A percentile compares a stretch with the other conserved stretches of the same genome.
phyloP scores from a whole-genome alignment of 2,113 vertebrate species.

The Pungitius pungitius region DNA sequence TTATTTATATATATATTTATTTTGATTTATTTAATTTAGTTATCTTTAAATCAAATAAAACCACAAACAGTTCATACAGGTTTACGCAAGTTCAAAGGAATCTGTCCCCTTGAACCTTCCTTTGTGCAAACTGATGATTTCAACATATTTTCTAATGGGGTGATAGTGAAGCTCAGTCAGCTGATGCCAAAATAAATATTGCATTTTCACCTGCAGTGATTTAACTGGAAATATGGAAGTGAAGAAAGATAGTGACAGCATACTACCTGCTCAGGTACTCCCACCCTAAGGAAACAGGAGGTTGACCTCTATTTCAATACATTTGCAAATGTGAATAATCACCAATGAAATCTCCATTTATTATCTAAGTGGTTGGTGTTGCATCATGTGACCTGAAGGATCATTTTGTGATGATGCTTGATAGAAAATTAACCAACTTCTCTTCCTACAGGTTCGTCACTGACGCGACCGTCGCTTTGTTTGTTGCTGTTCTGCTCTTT shows the following conservation, averaged over 20 bases:
- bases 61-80: too few species aligned
- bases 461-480: slow-evolving; percentile 87
- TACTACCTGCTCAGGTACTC: background rate
- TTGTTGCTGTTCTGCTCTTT: slow-evolving; percentile 86
- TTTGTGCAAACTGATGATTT: slow-evolving; percentile 24
- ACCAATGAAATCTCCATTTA: slow-evolving; percentile 34
- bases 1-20: too few species aligned
- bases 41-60: too few species aligned
- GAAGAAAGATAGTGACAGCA: background rate
- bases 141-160: slow-evolving; percentile 24
- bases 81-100: too few species aligned
- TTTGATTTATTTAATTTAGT: too few species aligned
- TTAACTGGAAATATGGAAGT: background rate
- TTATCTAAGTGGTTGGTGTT: background rate
- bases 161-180: background rate
- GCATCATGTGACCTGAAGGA: background rate
- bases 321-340: background rate
- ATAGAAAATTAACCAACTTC: background rate
- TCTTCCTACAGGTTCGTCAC: slow-evolving; percentile 83
- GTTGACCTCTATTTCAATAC: background rate
- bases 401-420: too few species aligned
- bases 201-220: background rate
- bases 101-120: slow-evolving; percentile 8
- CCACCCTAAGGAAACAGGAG: too few species aligned
- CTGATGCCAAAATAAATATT: background rate